Conservation (phyloP, 2,113 vertebrate genomes). For the Scophthalmus maximus region DNA sequence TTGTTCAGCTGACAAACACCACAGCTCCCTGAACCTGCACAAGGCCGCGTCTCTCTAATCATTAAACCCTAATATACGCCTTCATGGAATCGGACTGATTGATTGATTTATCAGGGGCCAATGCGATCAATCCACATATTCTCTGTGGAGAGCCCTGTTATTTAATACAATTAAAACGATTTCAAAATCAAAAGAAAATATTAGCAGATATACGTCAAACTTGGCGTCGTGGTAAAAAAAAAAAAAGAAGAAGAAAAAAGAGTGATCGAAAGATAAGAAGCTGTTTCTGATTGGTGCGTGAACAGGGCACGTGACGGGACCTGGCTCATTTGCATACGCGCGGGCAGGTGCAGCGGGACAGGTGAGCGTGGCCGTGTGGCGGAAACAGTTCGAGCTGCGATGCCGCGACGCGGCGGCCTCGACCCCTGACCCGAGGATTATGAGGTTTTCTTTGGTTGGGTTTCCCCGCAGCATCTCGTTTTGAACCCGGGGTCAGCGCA, state of each 20-base stretch:
- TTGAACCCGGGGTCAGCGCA: not conserved
- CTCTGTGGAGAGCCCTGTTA: not conserved
- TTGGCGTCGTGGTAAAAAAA: not conserved
- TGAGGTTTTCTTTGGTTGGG: not conserved
- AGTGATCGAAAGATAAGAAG: not conserved
- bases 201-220: too few species aligned
- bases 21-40: not conserved
- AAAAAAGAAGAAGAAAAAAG: not conserved
- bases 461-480: not conserved
- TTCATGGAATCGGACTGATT: not conserved
- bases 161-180: not conserved
- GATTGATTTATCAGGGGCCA: too few species aligned
- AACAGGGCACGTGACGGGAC: constrained; percentile 44
- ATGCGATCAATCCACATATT: not conserved
- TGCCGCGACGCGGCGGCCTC: not conserved
- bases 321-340: constrained; percentile 25
- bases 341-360: constrained; percentile 45
- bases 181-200: not conserved
- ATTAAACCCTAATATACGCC: constrained; percentile 39
- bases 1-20: not conserved
- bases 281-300: constrained; percentile 57
- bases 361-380: constrained; percentile 46
- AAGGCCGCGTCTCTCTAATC: constrained; percentile 44
- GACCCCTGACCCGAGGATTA: not conserved
- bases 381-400: constrained; percentile 6